Evolutionary conservation across 2,113 vertebrate genomes (phyloP), one percentile per base, ranked within the genome.

Genomic region (Connochaetes taurinus): DNA sequence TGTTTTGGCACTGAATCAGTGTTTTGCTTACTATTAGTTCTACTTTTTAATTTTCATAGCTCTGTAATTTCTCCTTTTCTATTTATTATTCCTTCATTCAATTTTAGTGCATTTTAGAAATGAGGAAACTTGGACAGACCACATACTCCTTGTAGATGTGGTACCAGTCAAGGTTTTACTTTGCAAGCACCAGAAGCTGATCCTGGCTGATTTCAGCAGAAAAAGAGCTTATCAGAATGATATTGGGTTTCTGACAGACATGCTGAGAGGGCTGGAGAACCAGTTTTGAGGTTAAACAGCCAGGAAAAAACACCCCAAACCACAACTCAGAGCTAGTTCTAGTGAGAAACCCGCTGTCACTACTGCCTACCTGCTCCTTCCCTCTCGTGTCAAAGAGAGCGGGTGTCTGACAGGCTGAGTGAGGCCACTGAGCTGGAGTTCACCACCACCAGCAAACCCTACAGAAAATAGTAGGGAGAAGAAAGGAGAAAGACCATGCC

Each of bases 251-350:
- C 60, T 90, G 74, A 81, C 45, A 95, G 81, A 95, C 81, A 60
- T 95, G 81, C 57, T 85, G n/a, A 97, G 58, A 87, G 85, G 88
- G 47, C 47, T 96, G 85, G 76, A 98, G 96, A 88, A 58, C 52
- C 47, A 92, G 47, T 76, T 96, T 97, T 98, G 97, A 98, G 97
- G 97, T 98, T 98, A 96, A 98, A 96, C 97, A 97, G 93, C 93
- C 97, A 98, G 97, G 96, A 97, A 97, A 92, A 98, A 98, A 97
- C 97, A 98, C 93, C 88, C 93, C 45, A 97, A 97, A 98, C 97
- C 98, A 96, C 97, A 98, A 52, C 94, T 91, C 81, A 94, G 93
- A 95, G 40, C 57, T 50, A 81, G 85, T 55, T 43, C 64, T 97
- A 91, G 71, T 95, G 91, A 97, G 94, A 95, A 96, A 58, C 57